phyloP scores from a whole-genome alignment of 2,888 invertebrate genomes.

The Trimorus sp. region DNA sequence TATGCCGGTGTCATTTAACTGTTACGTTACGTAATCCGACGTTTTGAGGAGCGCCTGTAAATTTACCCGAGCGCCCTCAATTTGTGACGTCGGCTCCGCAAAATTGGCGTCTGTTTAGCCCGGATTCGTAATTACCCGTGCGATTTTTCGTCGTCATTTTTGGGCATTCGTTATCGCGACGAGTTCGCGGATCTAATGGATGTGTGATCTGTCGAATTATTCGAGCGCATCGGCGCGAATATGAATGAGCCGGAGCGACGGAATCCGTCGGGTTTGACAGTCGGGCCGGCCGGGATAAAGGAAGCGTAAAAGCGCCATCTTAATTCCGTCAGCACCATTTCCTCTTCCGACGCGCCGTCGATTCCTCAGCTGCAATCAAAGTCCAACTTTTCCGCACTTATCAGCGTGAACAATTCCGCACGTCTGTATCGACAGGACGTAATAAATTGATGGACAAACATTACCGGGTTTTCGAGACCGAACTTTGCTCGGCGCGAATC shows the following conservation, averaged over 20 bases:
- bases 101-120: no score
- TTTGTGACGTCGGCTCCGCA: no score
- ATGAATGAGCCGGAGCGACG: constrained; percentile 34
- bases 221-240: constrained; percentile 17
- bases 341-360: constrained; percentile 29
- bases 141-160: no score
- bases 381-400: constrained; percentile 14
- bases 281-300: constrained; percentile 22
- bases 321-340: constrained; percentile 51
- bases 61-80: no score
- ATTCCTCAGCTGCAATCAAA: constrained; percentile 24
- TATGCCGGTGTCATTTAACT: constrained; percentile 30
- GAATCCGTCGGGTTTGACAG: constrained; percentile 37
- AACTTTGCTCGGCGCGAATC: no score
- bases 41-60: constrained; percentile 4
- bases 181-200: neutral
- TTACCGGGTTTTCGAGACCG: no score
- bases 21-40: constrained; percentile 8
- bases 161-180: neutral
- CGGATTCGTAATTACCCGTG: no score
- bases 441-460: neutral
- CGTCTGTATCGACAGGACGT: neutral
- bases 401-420: neutral
- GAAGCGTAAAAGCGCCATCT: constrained; percentile 45
- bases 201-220: constrained; percentile 24